Evolutionary conservation across 2,113 vertebrate genomes (phyloP).

Genomic region (Thomomys bottae): DNA sequence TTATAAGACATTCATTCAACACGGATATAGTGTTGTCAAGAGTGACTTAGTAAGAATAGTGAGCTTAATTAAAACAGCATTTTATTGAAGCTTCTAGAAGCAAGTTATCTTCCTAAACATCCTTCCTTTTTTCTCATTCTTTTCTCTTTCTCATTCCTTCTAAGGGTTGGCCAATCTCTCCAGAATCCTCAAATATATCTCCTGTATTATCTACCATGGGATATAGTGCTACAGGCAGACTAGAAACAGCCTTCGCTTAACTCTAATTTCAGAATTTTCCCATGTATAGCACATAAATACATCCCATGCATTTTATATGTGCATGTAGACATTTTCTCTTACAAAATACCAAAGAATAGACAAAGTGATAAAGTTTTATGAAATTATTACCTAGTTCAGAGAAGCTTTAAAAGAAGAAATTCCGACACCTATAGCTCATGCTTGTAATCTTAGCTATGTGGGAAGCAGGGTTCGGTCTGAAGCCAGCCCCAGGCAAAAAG

Average conservation of each 20-base stretch:
- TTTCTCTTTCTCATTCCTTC: neutral
- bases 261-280: neutral
- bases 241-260: neutral
- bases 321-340: neutral
- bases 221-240: neutral
- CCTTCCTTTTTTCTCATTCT: neutral
- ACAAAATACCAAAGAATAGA: constrained; percentile 5
- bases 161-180: neutral
- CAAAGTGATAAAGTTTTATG: neutral
- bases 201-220: neutral
- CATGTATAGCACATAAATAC: neutral
- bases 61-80: constrained; percentile 48
- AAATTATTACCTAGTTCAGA: neutral
- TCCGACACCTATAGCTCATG: neutral
- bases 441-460: too few relatives aligned
- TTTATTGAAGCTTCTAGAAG: neutral
- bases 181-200: neutral
- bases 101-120: constrained; percentile 9
- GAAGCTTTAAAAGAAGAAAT: constrained; percentile 30
- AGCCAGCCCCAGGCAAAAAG: too few relatives aligned
- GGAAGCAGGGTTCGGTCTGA: too few relatives aligned
- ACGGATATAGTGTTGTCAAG: neutral
- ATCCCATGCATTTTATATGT: neutral
- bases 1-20: constrained; percentile 36
- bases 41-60: constrained; percentile 11